Evolutionary conservation across 2,797 vertebrate genomes (phyloP).

Genomic region (Podarcis siculus): DNA sequence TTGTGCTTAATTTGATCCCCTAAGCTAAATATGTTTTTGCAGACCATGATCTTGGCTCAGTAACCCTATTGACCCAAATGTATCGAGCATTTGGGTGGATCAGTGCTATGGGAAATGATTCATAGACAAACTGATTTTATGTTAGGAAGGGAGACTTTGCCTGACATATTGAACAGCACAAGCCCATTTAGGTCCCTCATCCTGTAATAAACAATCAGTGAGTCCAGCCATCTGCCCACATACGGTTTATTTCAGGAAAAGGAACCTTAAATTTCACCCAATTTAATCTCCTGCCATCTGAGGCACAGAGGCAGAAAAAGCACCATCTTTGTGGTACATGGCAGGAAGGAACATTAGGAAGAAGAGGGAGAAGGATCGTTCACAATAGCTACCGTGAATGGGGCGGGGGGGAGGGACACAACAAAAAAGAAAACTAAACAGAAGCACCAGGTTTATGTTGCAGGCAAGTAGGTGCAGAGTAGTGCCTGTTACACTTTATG

Average conservation of each 20-base stretch:
- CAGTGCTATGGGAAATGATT: conserved; percentile 28
- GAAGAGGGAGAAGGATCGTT: background rate
- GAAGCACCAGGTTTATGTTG: background rate
- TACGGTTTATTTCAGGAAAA: conserved; percentile 24
- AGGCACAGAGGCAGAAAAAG: background rate
- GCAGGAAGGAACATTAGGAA: background rate
- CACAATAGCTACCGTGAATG: background rate
- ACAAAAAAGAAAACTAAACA: background rate
- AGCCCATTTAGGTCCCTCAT: conserved; percentile 20
- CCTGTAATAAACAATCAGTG: conserved; percentile 23
- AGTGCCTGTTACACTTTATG: background rate
- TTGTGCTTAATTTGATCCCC: background rate
- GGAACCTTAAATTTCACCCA: background rate
- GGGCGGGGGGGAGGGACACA: too few relatives aligned
- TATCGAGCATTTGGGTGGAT: conserved; percentile 17
- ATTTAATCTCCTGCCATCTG: conserved; percentile 5
- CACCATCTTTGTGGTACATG: background rate
- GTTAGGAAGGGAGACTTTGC: conserved; percentile 19
- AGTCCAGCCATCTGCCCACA: conserved; percentile 8
- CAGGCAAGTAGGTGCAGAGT: background rate
- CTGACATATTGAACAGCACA: conserved; percentile 23
- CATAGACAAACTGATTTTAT: conserved; percentile 41
- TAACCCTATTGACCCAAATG: conserved; percentile 3
- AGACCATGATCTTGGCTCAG: background rate
- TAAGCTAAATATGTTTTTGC: background rate